Percentiles rank a stretch among this genome's conserved stretches.
phyloP scores from a whole-genome alignment of 2,113 vertebrate species.

The human (Homo sapiens) region DNA sequence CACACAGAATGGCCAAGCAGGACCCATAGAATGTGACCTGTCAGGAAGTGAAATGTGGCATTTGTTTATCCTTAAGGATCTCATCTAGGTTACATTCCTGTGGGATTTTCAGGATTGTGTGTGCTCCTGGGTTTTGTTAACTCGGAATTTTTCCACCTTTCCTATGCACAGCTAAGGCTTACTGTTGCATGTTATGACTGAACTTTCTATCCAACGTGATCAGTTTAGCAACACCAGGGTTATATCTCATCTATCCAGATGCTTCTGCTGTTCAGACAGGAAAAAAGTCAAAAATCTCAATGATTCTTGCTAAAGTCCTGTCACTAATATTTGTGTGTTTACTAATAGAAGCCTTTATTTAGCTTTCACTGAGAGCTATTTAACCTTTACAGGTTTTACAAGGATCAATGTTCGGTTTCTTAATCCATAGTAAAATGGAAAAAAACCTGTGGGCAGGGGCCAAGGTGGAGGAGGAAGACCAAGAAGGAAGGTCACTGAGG shows the following conservation, averaged over 20 bases:
- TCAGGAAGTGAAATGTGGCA: neutral
- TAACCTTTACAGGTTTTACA: neutral
- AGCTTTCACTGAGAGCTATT: neutral
- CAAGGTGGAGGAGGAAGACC: neutral
- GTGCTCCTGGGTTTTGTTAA: neutral
- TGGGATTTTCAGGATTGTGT: neutral
- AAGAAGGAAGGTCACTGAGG: neutral
- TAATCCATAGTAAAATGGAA: neutral
- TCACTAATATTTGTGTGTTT: neutral
- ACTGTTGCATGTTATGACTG: neutral
- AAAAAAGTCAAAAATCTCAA: neutral
- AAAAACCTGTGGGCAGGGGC: neutral
- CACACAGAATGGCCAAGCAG: neutral
- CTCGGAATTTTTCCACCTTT: neutral
- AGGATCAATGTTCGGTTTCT: neutral
- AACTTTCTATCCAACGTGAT: neutral
- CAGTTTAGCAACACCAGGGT: neutral
- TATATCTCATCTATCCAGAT: slow-evolving; percentile 2
- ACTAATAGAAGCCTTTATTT: neutral
- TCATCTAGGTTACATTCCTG: neutral
- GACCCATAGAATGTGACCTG: neutral
- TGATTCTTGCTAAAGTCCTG: neutral
- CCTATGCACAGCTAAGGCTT: neutral
- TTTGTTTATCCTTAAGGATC: neutral
- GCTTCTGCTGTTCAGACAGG: neutral